These are phyloP conservation scores for Aricia artaxerxes DNA, from an alignment of 2,888 invertebrate genomes.

Conservation along the genomic window DNA sequence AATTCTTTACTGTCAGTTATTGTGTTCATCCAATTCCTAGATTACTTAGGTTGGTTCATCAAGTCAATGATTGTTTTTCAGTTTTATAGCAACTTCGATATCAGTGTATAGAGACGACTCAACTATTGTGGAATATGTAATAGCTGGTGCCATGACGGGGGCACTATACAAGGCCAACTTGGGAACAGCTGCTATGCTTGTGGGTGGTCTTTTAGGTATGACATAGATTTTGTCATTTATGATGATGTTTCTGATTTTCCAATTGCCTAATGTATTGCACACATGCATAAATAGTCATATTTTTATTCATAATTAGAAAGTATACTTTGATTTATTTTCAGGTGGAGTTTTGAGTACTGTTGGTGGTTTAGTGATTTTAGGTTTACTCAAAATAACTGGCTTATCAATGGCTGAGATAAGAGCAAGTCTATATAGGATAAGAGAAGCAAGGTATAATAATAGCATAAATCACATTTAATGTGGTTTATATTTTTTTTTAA, in stretches of 20 bases:
- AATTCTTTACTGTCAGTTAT: not conserved
- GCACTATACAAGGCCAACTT: slow-evolving; percentile 83
- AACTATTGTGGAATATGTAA: slow-evolving; percentile 83
- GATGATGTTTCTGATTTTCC: too few relatives aligned
- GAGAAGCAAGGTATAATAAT: slow-evolving; percentile 55
- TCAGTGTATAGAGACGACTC: slow-evolving; percentile 85
- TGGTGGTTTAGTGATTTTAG: slow-evolving; percentile 79
- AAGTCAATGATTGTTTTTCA: slow-evolving; percentile 56
- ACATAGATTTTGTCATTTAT: too few relatives aligned
- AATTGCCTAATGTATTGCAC: too few relatives aligned
- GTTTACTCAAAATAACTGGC: slow-evolving; percentile 80
- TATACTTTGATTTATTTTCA: slow-evolving; percentile 50
- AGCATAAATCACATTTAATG: not conserved
- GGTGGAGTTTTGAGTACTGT: slow-evolving; percentile 81
- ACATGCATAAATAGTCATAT: not conserved
- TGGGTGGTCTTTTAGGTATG: slow-evolving; percentile 84
- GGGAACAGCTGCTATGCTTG: slow-evolving; percentile 84
- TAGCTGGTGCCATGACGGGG: slow-evolving; percentile 84
- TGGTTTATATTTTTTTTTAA: not conserved
- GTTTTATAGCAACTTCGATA: slow-evolving; percentile 82
- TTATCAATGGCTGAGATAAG: slow-evolving; percentile 83
- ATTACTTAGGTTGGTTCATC: too few relatives aligned
- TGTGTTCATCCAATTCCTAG: slow-evolving; percentile 27
- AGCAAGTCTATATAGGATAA: slow-evolving; percentile 78
- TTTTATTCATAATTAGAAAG: not conserved